phyloP scores from a whole-genome alignment of 1,140 invertebrate genomes.

The Drosophila pseudoobscura region DNA sequence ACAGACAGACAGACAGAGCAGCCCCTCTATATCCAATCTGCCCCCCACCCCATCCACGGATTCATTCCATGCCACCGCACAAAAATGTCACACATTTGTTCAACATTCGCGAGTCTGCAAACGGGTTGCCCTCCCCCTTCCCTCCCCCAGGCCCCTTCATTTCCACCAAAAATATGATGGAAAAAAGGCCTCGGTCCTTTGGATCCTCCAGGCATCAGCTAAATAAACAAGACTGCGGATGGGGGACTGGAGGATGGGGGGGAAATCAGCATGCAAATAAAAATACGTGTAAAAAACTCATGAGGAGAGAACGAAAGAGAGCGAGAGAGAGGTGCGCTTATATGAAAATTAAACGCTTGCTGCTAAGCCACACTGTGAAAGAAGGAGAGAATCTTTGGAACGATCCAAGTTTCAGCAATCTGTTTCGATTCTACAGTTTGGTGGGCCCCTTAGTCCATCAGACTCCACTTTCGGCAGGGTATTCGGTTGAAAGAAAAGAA shows the following conservation, averaged over 20 bases:
- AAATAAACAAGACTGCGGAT: slow-evolving; percentile 67
- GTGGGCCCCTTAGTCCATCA: not conserved
- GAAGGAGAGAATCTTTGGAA: no score
- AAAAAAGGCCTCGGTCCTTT: slow-evolving; percentile 1
- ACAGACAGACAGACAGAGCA: slow-evolving; percentile 58
- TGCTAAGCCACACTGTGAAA: not conserved
- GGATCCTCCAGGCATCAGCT: slow-evolving; percentile 29
- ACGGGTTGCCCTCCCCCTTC: slow-evolving; percentile 31
- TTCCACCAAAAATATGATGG: slow-evolving; percentile 13
- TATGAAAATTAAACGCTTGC: not conserved
- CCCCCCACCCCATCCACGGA: slow-evolving; percentile 14
- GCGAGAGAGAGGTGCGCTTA: no score
- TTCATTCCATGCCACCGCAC: slow-evolving; percentile 46
- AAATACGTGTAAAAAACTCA: slow-evolving; percentile 32
- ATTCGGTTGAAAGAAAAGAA: slow-evolving; percentile 24
- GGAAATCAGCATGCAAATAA: slow-evolving; percentile 79
- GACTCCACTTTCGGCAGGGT: slow-evolving; percentile 15
- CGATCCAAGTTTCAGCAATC: no score
- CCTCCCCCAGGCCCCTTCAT: not conserved
- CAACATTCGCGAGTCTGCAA: slow-evolving; percentile 75
- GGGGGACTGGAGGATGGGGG: slow-evolving; percentile 43
- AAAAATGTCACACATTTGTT: slow-evolving; percentile 82
- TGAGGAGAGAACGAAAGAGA: no score
- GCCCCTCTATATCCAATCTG: slow-evolving; percentile 12
- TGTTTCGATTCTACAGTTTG: not conserved